Base-by-base conservation (phyloP, 2,797 vertebrate genomes). In the Artibeus lituratus region DNA sequence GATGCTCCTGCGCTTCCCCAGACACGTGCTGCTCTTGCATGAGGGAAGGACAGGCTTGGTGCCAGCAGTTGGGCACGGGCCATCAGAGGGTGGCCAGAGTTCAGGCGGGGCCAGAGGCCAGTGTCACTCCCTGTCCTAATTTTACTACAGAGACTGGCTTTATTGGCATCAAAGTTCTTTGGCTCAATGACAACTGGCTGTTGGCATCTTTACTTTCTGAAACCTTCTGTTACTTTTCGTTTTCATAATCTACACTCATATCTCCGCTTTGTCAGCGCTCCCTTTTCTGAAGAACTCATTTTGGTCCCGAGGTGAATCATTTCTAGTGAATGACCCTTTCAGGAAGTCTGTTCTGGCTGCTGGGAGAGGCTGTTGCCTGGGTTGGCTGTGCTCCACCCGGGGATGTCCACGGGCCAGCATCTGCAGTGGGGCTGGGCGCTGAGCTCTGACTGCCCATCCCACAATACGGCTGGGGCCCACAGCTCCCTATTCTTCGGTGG, bases 151-250 rank as follows among this genome's bases (percentile, higher is more conserved):
- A 49, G 55, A 53, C 72, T 78, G 86, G 74, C 55, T 91, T 73
- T 92, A 86, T 51, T 95, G 82, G 74, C 42, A 35, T 92, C 91
- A 84, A 82, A 83, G 86, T 72, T 49, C 87, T 90, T 78, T 53
- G 26, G 74, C 26, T 88, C n/a, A 32, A 4, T 26, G 53, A 42
- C 57, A 88, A 26, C 29, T 81, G 51, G 49, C 35, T 93, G 37
- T 59, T 74, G 72, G 26, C n/a, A 21, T 4, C 9, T 53, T 73
- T 22, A 62, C 26, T 9, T 39, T 78, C 73, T 84, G 51, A 39
- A 11, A 47, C 26, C 24, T 89, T 90, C 37, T 76, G 65, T n/a
- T 73, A 86, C 51, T 67, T 84, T 5, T 69, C 59, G 39, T 47
- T 55, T 78, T 53, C 5, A 37, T 35, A 37, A 67, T n/a, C 11